phyloP scores from a whole-genome alignment of 2,888 invertebrate species.

The Xanthia icteritia region DNA sequence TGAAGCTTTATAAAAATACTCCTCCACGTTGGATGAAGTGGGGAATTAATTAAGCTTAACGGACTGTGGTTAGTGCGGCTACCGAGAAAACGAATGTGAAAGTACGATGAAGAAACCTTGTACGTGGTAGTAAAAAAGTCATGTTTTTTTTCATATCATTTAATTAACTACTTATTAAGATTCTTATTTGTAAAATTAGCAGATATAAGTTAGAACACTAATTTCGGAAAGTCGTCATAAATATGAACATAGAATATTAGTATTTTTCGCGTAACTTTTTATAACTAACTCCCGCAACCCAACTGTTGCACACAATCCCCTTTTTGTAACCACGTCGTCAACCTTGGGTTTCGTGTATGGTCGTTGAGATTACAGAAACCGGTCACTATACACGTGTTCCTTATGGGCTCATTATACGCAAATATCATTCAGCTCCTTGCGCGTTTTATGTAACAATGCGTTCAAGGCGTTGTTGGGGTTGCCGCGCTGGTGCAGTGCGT shows the following conservation, averaged over 20 bases:
- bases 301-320: not conserved
- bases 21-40: conserved; percentile 41
- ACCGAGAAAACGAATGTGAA: conserved; percentile 24
- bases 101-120: not conserved
- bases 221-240: not conserved
- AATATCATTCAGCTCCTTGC: too few relatives aligned
- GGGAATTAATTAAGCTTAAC: conserved; percentile 64
- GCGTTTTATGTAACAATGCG: too few relatives aligned
- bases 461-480: too few relatives aligned
- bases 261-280: too few relatives aligned
- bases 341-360: not conserved
- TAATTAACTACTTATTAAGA: not conserved
- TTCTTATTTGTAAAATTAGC: conserved; percentile 4
- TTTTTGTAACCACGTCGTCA: not conserved
- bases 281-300: not conserved
- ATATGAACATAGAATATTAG: too few relatives aligned
- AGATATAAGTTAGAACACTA: not conserved
- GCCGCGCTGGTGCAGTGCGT: too few relatives aligned
- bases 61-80: conserved; percentile 11
- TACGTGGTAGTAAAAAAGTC: not conserved
- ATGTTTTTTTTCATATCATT: not conserved
- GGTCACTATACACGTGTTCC: too few relatives aligned
- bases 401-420: too few relatives aligned
- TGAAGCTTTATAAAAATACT: conserved; percentile 27
- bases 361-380: not conserved